Percentiles rank a stretch among this genome's conserved stretches.
Evolutionary conservation across 2,888 invertebrate genomes (phyloP).

Genomic region (Idaea aversata): DNA sequence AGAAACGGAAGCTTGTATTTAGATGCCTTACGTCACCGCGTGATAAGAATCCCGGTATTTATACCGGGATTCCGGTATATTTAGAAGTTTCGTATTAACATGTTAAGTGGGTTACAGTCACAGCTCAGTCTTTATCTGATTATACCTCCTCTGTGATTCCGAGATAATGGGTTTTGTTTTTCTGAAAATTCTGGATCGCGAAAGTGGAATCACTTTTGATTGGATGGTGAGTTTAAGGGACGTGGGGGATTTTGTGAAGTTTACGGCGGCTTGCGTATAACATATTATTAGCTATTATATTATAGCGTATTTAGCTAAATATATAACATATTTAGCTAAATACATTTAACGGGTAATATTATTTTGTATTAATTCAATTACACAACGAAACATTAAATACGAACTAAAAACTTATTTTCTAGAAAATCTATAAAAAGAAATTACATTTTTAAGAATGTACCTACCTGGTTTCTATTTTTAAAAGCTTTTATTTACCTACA

Average conservation of each 20-base stretch:
- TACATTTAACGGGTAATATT: too few species aligned
- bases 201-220: neutral
- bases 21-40: conserved; percentile 2
- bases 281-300: too few species aligned
- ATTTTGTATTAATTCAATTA: too few species aligned
- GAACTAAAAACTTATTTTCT: too few species aligned
- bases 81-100: neutral
- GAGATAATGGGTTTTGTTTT: neutral
- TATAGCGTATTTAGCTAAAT: too few species aligned
- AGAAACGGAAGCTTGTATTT: conserved; percentile 15
- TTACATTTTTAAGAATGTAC: too few species aligned
- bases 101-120: neutral
- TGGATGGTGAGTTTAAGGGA: neutral
- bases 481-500: too few species aligned
- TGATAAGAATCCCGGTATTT: neutral
- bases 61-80: neutral
- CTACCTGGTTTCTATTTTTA: too few species aligned
- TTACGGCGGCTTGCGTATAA: too few species aligned
- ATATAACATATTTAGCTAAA: too few species aligned
- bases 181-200: neutral
- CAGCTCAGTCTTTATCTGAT: neutral
- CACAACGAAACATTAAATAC: too few species aligned
- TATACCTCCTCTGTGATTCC: neutral
- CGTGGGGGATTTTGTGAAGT: neutral
- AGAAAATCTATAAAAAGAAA: too few species aligned